A percentile compares a stretch with the other conserved stretches of the same genome.
phyloP scores from a whole-genome alignment of 2,888 invertebrate genomes.

The Strigamia transsilvanica region DNA sequence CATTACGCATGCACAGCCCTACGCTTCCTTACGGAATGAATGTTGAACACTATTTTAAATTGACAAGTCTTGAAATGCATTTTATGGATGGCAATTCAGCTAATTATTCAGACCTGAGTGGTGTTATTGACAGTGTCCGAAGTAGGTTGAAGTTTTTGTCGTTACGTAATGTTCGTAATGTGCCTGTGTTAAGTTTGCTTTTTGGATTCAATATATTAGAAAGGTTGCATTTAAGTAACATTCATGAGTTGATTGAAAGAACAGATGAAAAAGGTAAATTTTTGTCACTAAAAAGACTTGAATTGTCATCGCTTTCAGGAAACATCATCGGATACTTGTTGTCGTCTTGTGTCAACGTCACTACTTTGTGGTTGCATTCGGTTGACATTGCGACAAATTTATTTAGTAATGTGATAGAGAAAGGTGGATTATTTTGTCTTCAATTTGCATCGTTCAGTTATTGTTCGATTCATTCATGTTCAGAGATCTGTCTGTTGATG shows the following conservation, averaged over 20 bases:
- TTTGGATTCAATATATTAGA: not conserved
- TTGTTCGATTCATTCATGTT: slow-evolving; percentile 27
- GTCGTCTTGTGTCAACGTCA: not conserved
- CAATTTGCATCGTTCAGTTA: slow-evolving; percentile 10
- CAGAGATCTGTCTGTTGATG: not conserved
- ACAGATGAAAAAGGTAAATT: not conserved
- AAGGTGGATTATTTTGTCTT: slow-evolving; percentile 31
- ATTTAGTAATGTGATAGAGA: not conserved
- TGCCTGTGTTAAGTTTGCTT: not conserved
- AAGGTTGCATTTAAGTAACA: slow-evolving; percentile 10
- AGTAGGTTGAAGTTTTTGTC: not conserved
- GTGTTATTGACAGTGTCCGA: not conserved
- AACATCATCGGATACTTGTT: not conserved
- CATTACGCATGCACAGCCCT: slow-evolving; percentile 27
- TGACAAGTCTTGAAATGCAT: slow-evolving; percentile 5
- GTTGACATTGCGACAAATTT: slow-evolving; percentile 29
- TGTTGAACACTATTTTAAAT: not conserved
- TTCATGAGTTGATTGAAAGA: slow-evolving; percentile 6
- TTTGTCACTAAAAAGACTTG: not conserved
- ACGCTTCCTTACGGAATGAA: not conserved
- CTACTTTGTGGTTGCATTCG: slow-evolving; percentile 6
- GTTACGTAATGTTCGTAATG: slow-evolving; percentile 6
- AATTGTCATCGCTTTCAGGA: slow-evolving; percentile 18
- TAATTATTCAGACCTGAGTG: not conserved
- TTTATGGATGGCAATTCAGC: slow-evolving; percentile 30